These are phyloP conservation scores for Phocides pigmalion DNA, from an alignment of 1,140 invertebrate genomes.

Conservation along the genomic window DNA sequence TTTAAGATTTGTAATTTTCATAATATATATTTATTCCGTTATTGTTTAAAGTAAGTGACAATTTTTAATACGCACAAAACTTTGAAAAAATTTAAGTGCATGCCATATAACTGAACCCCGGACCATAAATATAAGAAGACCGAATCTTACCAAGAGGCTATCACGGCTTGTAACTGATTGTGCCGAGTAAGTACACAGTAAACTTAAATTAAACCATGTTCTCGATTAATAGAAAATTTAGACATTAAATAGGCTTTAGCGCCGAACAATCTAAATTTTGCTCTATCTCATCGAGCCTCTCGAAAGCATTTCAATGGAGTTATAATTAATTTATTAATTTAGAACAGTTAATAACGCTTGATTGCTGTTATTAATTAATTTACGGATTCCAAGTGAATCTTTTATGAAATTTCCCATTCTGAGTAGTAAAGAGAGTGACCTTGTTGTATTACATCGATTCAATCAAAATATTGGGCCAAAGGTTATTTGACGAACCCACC, in stretches of 20 bases:
- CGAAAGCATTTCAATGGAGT: conserved; percentile 22
- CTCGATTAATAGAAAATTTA: conserved; percentile 10
- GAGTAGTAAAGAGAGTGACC: conserved; percentile 39
- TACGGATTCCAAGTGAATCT: conserved; percentile 3
- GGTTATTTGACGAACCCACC: conserved; percentile 57
- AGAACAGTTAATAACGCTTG: conserved; percentile 13
- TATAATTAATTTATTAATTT: conserved; percentile 31
- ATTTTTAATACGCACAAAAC: no score
- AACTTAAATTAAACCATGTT: conserved; percentile 22
- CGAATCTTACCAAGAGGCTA: no score
- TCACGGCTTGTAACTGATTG: no score
- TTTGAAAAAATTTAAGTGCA: no score
- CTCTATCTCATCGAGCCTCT: conserved; percentile 4
- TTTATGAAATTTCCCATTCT: conserved; percentile 17
- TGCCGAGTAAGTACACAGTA: no score
- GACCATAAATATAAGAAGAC: no score
- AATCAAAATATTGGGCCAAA: conserved; percentile 75
- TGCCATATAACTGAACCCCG: no score
- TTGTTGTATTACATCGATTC: conserved; percentile 65
- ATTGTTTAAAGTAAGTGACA: no score
- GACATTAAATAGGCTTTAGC: conserved; percentile 1
- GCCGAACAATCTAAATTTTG: conserved; percentile 12
- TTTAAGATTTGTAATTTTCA: no score
- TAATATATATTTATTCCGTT: no score
- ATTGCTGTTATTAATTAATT: conserved; percentile 28